A percentile compares a stretch with the other conserved stretches of the same genome.
Evolutionary conservation across 2,797 vertebrate species (phyloP).

Genomic region (Thamnophis elegans): DNA sequence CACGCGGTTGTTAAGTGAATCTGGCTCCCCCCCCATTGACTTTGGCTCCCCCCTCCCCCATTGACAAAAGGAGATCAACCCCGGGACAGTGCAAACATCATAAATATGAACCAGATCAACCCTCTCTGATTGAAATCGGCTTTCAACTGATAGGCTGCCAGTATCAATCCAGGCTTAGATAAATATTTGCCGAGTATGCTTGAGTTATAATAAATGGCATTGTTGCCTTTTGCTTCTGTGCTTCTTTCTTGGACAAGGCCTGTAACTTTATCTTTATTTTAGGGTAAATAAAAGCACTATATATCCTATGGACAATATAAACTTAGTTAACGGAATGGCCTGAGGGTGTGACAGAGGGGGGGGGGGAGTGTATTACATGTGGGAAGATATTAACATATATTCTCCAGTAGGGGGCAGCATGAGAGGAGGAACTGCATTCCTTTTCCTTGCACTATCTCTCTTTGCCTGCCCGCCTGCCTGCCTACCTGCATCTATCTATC

Average conservation of each 20-base stretch:
- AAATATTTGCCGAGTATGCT: background rate
- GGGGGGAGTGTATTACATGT: background rate
- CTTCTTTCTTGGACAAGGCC: background rate
- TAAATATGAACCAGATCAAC: background rate
- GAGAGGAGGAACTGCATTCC: too few relatives aligned
- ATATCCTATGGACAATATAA: background rate
- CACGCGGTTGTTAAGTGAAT: background rate
- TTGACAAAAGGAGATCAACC: too few relatives aligned
- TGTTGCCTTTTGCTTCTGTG: background rate
- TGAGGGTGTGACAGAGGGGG: background rate
- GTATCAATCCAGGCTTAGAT: background rate
- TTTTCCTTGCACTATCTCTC: background rate
- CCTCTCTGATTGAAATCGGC: background rate
- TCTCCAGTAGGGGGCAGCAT: too few relatives aligned
- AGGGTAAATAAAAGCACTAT: slow-evolving; percentile 2
- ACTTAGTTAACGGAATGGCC: background rate
- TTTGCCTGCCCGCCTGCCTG: background rate
- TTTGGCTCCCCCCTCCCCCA: too few relatives aligned
- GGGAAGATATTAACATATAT: background rate
- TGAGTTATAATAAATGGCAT: background rate
- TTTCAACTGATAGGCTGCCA: background rate
- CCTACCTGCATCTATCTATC: fast-evolving
- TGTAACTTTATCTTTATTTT: background rate
- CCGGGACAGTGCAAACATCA: too few relatives aligned
- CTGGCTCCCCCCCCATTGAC: too few relatives aligned